Base-by-base conservation (phyloP, 2,797 vertebrate genomes). In the Sebastes dallii region DNA sequence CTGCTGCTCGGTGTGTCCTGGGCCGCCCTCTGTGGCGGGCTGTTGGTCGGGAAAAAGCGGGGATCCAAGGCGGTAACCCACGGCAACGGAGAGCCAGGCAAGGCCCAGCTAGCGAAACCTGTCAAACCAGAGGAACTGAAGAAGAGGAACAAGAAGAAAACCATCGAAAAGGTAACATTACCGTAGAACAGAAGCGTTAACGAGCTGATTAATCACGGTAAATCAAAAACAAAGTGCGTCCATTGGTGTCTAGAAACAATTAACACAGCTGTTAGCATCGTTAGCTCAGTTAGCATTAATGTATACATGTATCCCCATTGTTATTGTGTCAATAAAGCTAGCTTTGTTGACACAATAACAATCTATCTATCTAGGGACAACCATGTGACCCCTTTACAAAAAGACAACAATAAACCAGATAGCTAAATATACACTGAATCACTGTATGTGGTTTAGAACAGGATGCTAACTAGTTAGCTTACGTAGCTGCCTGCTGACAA, bases 81-180 rank as follows among this genome's bases (percentile, higher is more conserved):
- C 25, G 62, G 58, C 50, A 66, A 29, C 73, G 54, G 65, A 1
- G 91, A 93, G 61, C 75, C 83, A 1, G 69, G 42, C 12, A 91
- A 93, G 91, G 91, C 80, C 92, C 71, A 5, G 5, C 11, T 68
- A 0, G 56, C 56, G 1, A 97, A 95, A 86, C 66, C 11, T 1
- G 76, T 73, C 10, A 94, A 93, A 72, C 78, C 94, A 16, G 98
- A 99, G 1, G 98, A 98, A 60, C 96, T 91, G 81, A 97, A 95
- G 89, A 98, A 95, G 88, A 96, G 91, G 88, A 97, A 84, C 94
- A 97, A 93, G 87, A 99, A 97, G 95, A 99, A 97, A 92, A 42
- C 93, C 3, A 5, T 55, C 0, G 97, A 97, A 24, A 97, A 96
- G 94, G 96, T 96, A 90, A 86, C 1, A 3, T 6, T 96, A 46